These are phyloP conservation scores for Osedax frankpressi DNA, from an alignment of 2,888 invertebrate genomes.

Conservation along the genomic window DNA sequence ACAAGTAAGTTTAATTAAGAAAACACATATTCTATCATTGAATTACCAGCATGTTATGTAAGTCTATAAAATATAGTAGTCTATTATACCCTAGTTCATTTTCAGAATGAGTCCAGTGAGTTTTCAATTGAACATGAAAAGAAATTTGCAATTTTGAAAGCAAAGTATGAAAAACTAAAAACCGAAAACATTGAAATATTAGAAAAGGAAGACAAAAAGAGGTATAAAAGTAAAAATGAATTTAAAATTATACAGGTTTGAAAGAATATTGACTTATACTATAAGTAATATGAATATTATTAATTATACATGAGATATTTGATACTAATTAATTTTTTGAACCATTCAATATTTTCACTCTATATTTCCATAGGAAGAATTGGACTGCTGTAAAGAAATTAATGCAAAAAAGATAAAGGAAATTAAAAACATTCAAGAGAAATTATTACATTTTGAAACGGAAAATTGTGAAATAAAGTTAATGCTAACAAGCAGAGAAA, in stretches of 20 bases:
- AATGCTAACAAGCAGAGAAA: not conserved
- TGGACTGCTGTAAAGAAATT: not conserved
- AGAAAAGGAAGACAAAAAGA: not conserved
- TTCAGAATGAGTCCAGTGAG: not conserved
- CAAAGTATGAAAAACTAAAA: not conserved
- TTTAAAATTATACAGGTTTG: not conserved
- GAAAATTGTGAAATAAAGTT: not conserved
- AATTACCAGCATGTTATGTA: too few relatives aligned
- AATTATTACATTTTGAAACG: not conserved
- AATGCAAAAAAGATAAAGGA: not conserved
- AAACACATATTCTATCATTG: not conserved
- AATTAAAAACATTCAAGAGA: not conserved
- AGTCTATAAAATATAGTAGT: too few relatives aligned
- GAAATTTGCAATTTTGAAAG: not conserved
- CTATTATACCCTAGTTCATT: not conserved
- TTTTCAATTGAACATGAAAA: not conserved
- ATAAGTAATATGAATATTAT: too few relatives aligned
- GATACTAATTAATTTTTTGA: too few relatives aligned
- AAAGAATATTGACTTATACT: too few relatives aligned
- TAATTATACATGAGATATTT: too few relatives aligned
- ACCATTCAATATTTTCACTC: too few relatives aligned
- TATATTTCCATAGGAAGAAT: not conserved
- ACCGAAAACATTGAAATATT: not conserved
- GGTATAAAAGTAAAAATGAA: not conserved
- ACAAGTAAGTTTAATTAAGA: not conserved